Percentiles rank a stretch among this genome's conserved stretches.
Evolutionary conservation across 2,113 vertebrate species (phyloP).

Genomic region (Morone saxatilis): DNA sequence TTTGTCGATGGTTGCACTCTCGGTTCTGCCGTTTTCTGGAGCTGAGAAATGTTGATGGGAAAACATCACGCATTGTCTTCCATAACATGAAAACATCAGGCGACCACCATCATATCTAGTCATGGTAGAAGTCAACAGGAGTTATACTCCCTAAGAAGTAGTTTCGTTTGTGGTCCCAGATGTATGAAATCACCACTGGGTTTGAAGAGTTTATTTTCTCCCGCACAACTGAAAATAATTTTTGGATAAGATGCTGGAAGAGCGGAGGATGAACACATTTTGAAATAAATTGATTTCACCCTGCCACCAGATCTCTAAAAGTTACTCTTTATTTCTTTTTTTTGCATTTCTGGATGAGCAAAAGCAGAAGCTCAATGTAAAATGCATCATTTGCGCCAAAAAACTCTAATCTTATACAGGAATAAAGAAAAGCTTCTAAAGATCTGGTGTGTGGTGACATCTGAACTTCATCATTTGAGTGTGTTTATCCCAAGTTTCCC

Average conservation of each 20-base stretch:
- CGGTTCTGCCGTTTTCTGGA: background rate
- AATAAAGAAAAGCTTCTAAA: constrained; percentile 1
- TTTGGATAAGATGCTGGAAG: background rate
- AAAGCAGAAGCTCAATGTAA: constrained; percentile 13
- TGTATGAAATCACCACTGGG: constrained; percentile 10
- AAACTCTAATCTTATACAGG: background rate
- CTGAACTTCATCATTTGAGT: constrained; percentile 7
- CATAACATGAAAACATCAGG: background rate
- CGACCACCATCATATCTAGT: background rate
- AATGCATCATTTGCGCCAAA: constrained; percentile 6
- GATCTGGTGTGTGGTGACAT: constrained; percentile 10
- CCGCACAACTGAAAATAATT: background rate
- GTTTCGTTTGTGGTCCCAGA: constrained; percentile 13
- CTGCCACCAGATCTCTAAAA: constrained; percentile 4
- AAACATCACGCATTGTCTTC: background rate
- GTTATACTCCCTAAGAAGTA: background rate
- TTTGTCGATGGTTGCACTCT: background rate
- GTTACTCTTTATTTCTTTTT: background rate
- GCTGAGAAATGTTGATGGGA: constrained; percentile 4
- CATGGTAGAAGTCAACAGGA: background rate
- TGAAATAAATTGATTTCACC: constrained; percentile 1
- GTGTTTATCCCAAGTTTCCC: constrained; percentile 25
- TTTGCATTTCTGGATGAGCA: constrained; percentile 7
- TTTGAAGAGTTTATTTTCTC: constrained; percentile 34
- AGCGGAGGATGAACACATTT: background rate